Conservation (phyloP, 2,113 vertebrate species). For the Nothobranchius furzeri region DNA sequence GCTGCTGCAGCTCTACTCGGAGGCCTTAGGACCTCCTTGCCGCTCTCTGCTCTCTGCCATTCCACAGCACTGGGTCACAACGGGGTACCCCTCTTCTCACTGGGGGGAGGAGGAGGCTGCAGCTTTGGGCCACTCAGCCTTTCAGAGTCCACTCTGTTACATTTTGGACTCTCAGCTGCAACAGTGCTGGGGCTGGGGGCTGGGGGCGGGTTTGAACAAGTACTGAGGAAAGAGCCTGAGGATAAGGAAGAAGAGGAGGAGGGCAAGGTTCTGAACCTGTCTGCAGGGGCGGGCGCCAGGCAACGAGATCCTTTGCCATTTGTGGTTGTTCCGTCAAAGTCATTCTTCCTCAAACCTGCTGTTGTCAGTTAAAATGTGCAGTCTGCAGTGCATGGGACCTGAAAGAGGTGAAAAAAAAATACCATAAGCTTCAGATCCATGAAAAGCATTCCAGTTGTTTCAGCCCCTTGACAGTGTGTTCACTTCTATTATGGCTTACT, state of each 20-base stretch:
- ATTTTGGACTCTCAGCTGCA: conserved; percentile 86
- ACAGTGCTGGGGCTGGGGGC: conserved; percentile 83
- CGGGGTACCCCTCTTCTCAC: conserved; percentile 48
- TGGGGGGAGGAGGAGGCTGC: conserved; percentile 37
- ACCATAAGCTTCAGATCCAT: background rate
- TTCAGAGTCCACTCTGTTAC: conserved; percentile 84
- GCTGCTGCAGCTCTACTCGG: conserved; percentile 84
- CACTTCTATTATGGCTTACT: no score
- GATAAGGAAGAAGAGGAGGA: conserved; percentile 69
- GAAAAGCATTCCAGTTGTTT: conserved; percentile 18
- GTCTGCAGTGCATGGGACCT: background rate
- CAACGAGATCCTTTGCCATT: conserved; percentile 78
- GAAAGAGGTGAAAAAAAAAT: background rate
- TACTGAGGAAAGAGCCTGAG: conserved; percentile 39
- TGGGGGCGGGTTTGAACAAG: conserved; percentile 55
- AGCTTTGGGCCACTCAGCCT: conserved; percentile 77
- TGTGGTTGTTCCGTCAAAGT: conserved; percentile 89
- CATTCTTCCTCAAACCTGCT: conserved; percentile 87
- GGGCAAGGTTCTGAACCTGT: conserved; percentile 85
- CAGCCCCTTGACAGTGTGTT: background rate
- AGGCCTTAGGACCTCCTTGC: conserved; percentile 76
- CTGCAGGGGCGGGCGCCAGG: conserved; percentile 65
- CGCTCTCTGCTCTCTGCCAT: conserved; percentile 77
- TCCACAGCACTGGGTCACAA: conserved; percentile 78
- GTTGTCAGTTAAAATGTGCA: conserved; percentile 80